Evolutionary conservation across 2,797 vertebrate genomes (phyloP), one percentile per base, ranked within the genome.

Genomic region (Acanthornis magna): DNA sequence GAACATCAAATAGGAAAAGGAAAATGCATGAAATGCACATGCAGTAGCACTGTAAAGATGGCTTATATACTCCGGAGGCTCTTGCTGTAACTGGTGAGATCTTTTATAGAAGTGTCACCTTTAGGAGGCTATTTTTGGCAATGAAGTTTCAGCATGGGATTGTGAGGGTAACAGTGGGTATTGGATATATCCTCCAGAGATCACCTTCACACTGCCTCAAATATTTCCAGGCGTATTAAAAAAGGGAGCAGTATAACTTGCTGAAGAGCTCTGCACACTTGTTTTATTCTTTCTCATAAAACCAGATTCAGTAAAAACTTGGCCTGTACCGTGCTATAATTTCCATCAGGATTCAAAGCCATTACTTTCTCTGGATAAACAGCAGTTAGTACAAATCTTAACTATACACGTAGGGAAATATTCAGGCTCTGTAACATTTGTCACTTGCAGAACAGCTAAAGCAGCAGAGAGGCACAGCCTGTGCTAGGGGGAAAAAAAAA

Each of bases 101-200:
- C 89, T 86, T 95, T 94, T 93, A 85, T 2, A 43, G 47, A 42
- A 92, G 85, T 85, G 95, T 97, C 96, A 96, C 95, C 94, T 96
- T 95, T 90, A 85, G 73, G 65, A 86, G 58, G 85, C 83, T 97
- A 95, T 97, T 97, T 96, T 88, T 96, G 95, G 96, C 83, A 29
- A 13, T 72, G 93, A 89, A 85, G 92, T 67, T 97, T 93, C 96
- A 86, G 91, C 93, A 71, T 66, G 57, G 89, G 76, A 92, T 92
- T 93, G 91, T 92, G 85, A 95, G 73, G 93, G 79, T 82, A 95
- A 55, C 83, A 58, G 65, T 89, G 92, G 76, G 66, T 70, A 67
- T 81, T 95, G 84, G 73, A 82, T 91, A 22, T 91, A 91, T 76
- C 91, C 93, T 95, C 79, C 48, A 54, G 95, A 89, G 91, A 97